phyloP scores from a whole-genome alignment of 1,140 invertebrate species.

The Drosophila tani region DNA sequence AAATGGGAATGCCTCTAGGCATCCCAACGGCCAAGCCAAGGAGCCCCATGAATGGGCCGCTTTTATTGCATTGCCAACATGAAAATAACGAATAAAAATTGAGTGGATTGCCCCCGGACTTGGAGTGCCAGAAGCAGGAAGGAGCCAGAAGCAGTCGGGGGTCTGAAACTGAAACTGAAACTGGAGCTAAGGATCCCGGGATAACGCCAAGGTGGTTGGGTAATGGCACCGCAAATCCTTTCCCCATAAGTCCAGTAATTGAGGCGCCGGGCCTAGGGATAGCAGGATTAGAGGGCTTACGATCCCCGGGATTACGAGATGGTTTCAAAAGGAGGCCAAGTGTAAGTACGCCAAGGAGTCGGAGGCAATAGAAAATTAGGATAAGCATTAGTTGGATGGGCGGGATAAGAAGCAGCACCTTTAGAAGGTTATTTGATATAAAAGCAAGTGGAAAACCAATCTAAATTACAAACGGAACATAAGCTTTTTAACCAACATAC shows the following conservation, averaged over 20 bases:
- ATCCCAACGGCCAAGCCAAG: conserved; percentile 10
- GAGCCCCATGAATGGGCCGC: conserved; percentile 25
- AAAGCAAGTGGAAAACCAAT: not conserved
- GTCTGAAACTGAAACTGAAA: conserved; percentile 7
- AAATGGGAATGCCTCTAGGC: conserved; percentile 22
- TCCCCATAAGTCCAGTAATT: conserved; percentile 38
- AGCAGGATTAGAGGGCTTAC: conserved; percentile 12
- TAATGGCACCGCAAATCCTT: conserved; percentile 34
- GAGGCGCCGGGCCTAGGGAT: conserved; percentile 8
- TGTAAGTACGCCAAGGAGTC: not conserved
- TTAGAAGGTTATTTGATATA: not conserved
- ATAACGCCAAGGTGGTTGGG: conserved; percentile 10
- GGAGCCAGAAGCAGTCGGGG: not conserved
- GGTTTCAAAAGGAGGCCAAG: not conserved
- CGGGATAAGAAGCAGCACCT: not conserved
- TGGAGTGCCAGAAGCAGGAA: not conserved
- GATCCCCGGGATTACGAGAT: not conserved
- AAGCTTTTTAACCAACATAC: no score
- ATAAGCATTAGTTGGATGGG: not conserved
- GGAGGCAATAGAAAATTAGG: conserved; percentile 7
- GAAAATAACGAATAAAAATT: conserved; percentile 78
- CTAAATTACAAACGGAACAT: no score
- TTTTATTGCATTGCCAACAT: conserved; percentile 60
- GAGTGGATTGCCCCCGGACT: conserved; percentile 64
- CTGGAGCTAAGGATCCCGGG: not conserved